A percentile compares a stretch with the other conserved stretches of the same genome.
phyloP scores from a whole-genome alignment of 2,797 vertebrate genomes.

The Monodelphis domestica region DNA sequence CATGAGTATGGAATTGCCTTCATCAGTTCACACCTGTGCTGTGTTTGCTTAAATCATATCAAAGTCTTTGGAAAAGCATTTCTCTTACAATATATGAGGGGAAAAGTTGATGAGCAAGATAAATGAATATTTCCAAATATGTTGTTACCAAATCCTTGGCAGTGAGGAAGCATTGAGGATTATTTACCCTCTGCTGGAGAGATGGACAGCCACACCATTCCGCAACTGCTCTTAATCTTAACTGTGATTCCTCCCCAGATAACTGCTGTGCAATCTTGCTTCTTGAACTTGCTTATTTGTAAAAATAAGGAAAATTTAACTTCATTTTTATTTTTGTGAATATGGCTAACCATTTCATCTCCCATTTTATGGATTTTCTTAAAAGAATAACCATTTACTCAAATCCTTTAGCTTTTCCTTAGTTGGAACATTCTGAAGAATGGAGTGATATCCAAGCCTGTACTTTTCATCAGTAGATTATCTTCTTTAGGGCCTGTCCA shows the following conservation, averaged over 20 bases:
- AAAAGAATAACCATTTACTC: background rate
- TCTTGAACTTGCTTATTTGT: background rate
- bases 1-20: conserved; percentile 47
- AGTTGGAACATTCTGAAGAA: background rate
- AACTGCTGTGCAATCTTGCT: background rate
- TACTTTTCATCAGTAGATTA: background rate
- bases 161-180: background rate
- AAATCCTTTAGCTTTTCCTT: background rate
- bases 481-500: background rate
- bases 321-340: background rate
- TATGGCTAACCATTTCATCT: background rate
- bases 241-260: background rate
- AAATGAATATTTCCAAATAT: background rate
- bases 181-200: conserved; percentile 66
- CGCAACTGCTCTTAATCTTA: background rate
- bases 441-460: background rate
- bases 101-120: conserved; percentile 6
- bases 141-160: background rate
- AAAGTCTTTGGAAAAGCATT: background rate
- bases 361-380: background rate
- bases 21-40: conserved; percentile 40
- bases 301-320: background rate
- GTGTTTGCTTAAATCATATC: background rate
- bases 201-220: background rate
- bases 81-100: background rate